A percentile compares a stretch with the other conserved stretches of the same genome.
Conservation (phyloP, 2,888 invertebrate genomes). For the Sesamia inferens region DNA sequence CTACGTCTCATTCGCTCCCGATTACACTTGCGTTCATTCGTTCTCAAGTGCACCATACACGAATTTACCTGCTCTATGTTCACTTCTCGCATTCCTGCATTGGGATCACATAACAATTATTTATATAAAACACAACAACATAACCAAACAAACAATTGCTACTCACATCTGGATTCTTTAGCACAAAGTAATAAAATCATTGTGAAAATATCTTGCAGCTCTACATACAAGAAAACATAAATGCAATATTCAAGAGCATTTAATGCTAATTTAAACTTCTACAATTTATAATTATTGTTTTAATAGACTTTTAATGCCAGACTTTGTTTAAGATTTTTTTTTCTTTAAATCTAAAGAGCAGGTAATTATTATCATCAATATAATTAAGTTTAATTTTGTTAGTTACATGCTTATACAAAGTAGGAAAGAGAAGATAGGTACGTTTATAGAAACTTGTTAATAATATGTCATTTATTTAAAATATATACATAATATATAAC, state of each 20-base stretch:
- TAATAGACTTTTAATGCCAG: constrained; percentile 74
- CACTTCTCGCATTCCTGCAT: constrained; percentile 4
- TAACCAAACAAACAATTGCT: background rate
- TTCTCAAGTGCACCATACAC: no score
- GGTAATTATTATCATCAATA: constrained; percentile 66
- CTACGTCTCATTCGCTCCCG: no score
- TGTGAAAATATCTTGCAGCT: constrained; percentile 13
- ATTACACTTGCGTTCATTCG: no score
- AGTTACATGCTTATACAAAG: constrained; percentile 34
- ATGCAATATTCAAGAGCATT: constrained; percentile 68
- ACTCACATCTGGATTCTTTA: constrained; percentile 27
- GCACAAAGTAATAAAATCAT: constrained; percentile 19
- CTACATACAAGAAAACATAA: constrained; percentile 37
- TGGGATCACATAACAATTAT: constrained; percentile 26
- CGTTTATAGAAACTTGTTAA: background rate
- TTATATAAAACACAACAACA: background rate
- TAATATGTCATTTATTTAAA: background rate
- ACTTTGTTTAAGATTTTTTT: constrained; percentile 68
- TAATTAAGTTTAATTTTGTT: constrained; percentile 55
- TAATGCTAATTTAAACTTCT: constrained; percentile 68
- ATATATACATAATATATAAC: no score
- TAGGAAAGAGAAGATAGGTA: background rate
- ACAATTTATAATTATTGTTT: constrained; percentile 64
- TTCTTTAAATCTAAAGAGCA: constrained; percentile 65
- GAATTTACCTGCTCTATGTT: background rate